Evolutionary conservation across 2,888 invertebrate species (phyloP).

Genomic region (Alsophila aescularia): DNA sequence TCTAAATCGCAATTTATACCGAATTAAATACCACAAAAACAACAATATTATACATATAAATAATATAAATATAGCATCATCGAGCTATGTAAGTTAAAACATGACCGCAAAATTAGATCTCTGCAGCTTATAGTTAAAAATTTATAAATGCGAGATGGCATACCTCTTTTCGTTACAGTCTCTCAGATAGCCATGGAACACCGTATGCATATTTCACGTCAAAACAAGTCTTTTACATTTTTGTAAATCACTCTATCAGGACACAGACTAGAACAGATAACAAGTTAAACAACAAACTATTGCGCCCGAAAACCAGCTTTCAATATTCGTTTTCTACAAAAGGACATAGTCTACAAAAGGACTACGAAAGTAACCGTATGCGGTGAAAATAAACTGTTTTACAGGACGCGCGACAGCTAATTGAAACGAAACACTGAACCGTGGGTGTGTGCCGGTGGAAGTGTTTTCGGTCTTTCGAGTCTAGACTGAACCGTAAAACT

Average conservation of each 20-base stretch:
- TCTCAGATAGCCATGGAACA: no score
- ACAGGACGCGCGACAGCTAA: conserved; percentile 34
- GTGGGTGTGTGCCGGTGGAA: conserved; percentile 12
- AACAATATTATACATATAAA: no score
- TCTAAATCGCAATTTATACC: no score
- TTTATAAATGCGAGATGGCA: no score
- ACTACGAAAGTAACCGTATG: conserved; percentile 28
- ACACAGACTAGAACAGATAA: background rate
- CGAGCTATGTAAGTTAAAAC: no score
- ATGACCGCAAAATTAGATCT: no score
- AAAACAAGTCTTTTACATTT: background rate
- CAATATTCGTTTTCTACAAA: conserved; percentile 28
- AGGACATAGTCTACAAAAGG: conserved; percentile 14
- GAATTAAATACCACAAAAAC: no score
- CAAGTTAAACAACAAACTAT: conserved; percentile 19
- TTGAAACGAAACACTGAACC: conserved; percentile 54
- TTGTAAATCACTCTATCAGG: conserved; percentile 5
- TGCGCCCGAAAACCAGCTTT: conserved; percentile 13
- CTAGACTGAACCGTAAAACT: conserved; percentile 69
- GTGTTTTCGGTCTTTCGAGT: conserved; percentile 35
- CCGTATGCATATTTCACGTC: background rate
- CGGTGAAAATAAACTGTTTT: conserved; percentile 27
- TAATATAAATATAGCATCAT: no score
- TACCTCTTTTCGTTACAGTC: no score
- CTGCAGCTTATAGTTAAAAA: no score